Evolutionary conservation across 2,888 invertebrate species (phyloP), one percentile per base, ranked within the genome.

Genomic region (Atrina japonica): DNA sequence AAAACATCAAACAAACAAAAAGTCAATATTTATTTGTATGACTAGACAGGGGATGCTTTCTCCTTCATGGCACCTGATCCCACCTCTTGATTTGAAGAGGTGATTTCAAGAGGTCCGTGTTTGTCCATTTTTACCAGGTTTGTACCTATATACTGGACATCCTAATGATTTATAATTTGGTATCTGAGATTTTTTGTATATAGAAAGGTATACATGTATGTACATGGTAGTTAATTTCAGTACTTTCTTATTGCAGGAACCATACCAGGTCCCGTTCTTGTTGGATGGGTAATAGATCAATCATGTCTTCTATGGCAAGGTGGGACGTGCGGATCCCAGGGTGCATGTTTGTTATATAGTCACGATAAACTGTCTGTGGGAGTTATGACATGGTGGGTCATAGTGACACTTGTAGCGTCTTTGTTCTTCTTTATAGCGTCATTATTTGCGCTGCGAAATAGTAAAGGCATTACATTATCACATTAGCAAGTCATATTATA

Each of bases 231-330:
- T n/a, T n/a, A n/a, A n/a, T n/a, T n/a, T n/a, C n/a, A n/a, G n/a
- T n/a, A n/a, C n/a, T 18, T 27, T 21, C 40, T 6, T 45, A 40
- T 63, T 66, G 16, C 53, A 82, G 83, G 83, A 23, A 82, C 83
- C n/a, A 83, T 86, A 35, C 87, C 86, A 0, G 86, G 85, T 16
- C 86, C 86, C 0, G 70, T 86, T n/a, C 27, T 84, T 43, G 77
- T 86, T n/a, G 87, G 86, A 16, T 70, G 76, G 49, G 80, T 84
- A 23, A 78, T 87, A 58, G 87, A 87, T 69, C 47, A 58, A 16
- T 73, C 83, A 14, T 87, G 87, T 72, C 56, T 76, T 47, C 63
- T 86, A 9, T 87, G 84, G 84, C 65, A 61, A 7, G 75, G 73
- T 5, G 66, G 65, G 5, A 59, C 72, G 2, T 81, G 81, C 50